phyloP scores from a whole-genome alignment of 2,113 vertebrate species.

The Chaetorhynchus papuensis region DNA sequence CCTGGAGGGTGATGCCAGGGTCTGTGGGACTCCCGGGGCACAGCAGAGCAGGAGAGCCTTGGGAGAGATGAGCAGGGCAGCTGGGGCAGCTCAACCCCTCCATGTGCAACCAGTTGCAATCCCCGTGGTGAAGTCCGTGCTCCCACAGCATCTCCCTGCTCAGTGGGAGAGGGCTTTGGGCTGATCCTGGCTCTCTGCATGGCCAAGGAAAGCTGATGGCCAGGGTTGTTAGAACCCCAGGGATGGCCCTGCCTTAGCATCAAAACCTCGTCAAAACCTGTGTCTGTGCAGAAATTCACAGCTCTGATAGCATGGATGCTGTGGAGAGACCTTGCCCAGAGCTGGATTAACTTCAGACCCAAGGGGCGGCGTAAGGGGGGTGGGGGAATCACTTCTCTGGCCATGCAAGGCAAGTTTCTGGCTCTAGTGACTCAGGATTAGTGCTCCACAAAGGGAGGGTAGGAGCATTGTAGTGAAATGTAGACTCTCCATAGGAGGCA shows the following conservation, averaged over 20 bases:
- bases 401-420: background rate
- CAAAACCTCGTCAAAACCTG: background rate
- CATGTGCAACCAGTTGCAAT: background rate
- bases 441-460: constrained; percentile 38
- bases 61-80: background rate
- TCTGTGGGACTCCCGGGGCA: background rate
- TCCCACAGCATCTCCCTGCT: background rate
- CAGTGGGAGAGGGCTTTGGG: background rate
- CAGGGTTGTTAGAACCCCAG: background rate
- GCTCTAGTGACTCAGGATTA: constrained; percentile 36
- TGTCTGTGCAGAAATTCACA: background rate
- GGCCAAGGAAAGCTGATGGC: background rate
- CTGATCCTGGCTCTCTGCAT: background rate
- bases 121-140: fast-evolving
- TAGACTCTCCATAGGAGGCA: constrained; percentile 52
- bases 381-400: background rate
- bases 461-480: constrained; percentile 24
- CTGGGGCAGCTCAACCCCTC: background rate
- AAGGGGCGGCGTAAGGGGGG: background rate
- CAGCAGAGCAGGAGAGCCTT: background rate
- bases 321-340: background rate
- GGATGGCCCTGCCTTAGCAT: background rate
- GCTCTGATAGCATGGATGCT: background rate
- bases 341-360: constrained; percentile 40
- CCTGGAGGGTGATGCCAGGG: background rate